phyloP scores from a whole-genome alignment of 2,113 vertebrate species.

The Asarcornis scutulata region DNA sequence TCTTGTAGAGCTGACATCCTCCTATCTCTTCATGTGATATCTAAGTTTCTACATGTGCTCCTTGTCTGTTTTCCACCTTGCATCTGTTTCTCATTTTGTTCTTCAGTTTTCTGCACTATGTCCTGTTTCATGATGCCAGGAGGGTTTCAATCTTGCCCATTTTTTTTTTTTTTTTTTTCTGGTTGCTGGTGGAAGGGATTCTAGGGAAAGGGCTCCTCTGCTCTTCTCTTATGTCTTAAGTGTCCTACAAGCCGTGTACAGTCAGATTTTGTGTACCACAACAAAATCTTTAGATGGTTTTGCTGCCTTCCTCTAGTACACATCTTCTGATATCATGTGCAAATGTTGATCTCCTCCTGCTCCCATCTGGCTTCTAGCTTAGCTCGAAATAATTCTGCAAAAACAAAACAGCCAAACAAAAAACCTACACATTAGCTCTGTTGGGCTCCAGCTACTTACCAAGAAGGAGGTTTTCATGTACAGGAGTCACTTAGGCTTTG shows the following conservation, averaged over 20 bases:
- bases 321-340: neutral
- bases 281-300: neutral
- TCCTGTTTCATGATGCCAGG: neutral
- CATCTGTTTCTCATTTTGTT: neutral
- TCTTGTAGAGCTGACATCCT: neutral
- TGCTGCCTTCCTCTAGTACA: neutral
- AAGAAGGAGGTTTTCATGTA: neutral
- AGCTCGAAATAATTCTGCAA: neutral
- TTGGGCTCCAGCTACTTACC: neutral
- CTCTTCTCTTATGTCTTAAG: neutral
- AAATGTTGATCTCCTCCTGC: neutral
- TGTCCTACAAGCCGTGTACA: neutral
- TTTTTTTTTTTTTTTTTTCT: neutral
- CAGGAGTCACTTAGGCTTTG: neutral
- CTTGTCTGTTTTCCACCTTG: neutral
- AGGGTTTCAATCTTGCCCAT: neutral
- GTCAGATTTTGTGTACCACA: too few species aligned
- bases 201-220: neutral
- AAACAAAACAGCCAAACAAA: neutral
- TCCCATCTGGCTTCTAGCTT: neutral
- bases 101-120: neutral
- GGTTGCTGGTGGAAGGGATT: neutral
- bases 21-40: neutral
- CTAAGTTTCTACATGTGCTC: neutral
- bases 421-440: neutral